phyloP scores from a whole-genome alignment of 2,797 vertebrate genomes.

The Echiichthys vipera region DNA sequence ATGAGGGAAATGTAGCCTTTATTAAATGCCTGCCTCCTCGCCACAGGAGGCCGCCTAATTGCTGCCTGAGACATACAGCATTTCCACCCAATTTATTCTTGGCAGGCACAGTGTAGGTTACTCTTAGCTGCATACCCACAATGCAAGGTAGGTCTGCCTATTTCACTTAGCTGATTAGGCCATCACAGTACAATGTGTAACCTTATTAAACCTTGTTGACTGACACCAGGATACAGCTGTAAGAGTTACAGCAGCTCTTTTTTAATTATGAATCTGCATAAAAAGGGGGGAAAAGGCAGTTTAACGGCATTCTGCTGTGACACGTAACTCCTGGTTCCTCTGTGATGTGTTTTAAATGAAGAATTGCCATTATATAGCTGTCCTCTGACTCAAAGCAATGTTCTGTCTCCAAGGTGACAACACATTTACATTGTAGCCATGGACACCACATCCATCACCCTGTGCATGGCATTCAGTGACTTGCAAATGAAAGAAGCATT shows the following conservation, averaged over 20 bases:
- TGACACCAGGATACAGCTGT: constrained; percentile 43
- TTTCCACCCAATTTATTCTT: constrained; percentile 77
- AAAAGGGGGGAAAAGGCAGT: neutral
- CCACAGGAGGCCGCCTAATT: constrained; percentile 76
- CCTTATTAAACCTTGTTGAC: constrained; percentile 49
- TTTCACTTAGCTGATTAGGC: constrained; percentile 53
- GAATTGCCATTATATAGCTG: constrained; percentile 50
- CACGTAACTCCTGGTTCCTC: constrained; percentile 15
- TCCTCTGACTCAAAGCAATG: constrained; percentile 62
- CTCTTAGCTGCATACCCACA: constrained; percentile 31
- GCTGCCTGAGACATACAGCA: constrained; percentile 70
- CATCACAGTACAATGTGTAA: constrained; percentile 37
- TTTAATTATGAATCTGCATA: constrained; percentile 36
- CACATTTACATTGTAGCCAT: constrained; percentile 80
- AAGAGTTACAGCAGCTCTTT: constrained; percentile 1
- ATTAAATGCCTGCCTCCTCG: constrained; percentile 71
- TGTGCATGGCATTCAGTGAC: constrained; percentile 56
- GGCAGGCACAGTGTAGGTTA: constrained; percentile 42
- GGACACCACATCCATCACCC: constrained; percentile 74
- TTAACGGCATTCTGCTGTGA: neutral
- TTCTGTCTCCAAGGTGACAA: constrained; percentile 81
- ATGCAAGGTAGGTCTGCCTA: constrained; percentile 41
- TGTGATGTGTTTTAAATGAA: constrained; percentile 52
- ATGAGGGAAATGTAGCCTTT: constrained; percentile 72
- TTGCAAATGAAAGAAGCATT: constrained; percentile 62